Base-by-base conservation (phyloP, 2,113 vertebrate genomes). In the Pachyramphus minor region DNA sequence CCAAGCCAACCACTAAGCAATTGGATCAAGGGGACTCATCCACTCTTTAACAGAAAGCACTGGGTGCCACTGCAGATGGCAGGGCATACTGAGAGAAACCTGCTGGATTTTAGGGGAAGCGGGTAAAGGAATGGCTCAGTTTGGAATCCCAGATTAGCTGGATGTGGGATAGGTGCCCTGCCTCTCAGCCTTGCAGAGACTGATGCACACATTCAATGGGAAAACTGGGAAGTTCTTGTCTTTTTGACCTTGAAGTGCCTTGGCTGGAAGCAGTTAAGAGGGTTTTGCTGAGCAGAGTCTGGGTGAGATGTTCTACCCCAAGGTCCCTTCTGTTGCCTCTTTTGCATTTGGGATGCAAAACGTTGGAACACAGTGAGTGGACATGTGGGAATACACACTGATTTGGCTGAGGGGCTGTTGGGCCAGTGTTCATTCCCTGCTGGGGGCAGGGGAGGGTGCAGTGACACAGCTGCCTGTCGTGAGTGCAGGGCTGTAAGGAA, bases 401-500 rank as follows among this genome's bases (percentile, higher is more conserved):
- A 3, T 58, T 41, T 75, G 64, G 56, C 41, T 41, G 18, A 22
- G 37, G 66, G 31, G 24, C 56, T 90, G 31, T 25, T 75, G 75
- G 49, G 56, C 53, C 88, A 59, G 39, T 30, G 67, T 45, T 88
- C 22, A 68, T 52, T 62, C 52, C 27, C 56, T 47, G 31, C 50
- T 23, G 60, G 6, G 12, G 41, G 59, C 28, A 69, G 41, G 64
- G 71, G 27, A 56, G 62, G 67, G 12, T 49, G 91, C 47, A 50
- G 62, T 17, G 42, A n/a, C 67, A 28, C 79, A 50, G 83, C 87
- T 90, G 92, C 62, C 25, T 53, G 67, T 56, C 42, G 11, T 19
- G 52, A 74, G 31, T 7, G 44, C 66, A 84, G 69, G 79, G 86
- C 80, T 96, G 95, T 12, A 16, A 41, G 82, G 62, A 76, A 39